Percentiles rank a stretch among this genome's conserved stretches.
Conservation (phyloP, 2,113 vertebrate genomes). For the Hypanus sabinus region DNA sequence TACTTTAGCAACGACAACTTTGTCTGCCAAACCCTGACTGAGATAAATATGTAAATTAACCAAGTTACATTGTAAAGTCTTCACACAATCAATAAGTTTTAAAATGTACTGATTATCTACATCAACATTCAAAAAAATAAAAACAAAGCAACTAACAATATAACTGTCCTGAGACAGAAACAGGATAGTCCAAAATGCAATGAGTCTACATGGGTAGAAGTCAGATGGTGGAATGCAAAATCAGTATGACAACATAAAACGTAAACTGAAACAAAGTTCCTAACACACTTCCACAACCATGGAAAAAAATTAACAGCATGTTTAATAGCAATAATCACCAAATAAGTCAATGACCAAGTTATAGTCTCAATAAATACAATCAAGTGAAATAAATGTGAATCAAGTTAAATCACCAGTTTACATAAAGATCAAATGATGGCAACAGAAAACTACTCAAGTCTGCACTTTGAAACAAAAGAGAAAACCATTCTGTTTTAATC, state of each 20-base stretch:
- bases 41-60: constrained; percentile 40
- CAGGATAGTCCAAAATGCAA: neutral
- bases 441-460: neutral
- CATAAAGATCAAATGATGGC: neutral
- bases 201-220: neutral
- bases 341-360: neutral
- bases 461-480: no score
- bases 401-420: neutral
- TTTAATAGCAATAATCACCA: neutral
- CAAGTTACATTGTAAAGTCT: neutral
- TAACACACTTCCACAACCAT: neutral
- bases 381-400: neutral
- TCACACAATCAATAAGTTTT: neutral
- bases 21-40: constrained; percentile 92
- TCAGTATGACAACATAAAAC: neutral
- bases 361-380: neutral
- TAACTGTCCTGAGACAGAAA: neutral
- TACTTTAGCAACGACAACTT: constrained; percentile 84
- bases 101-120: neutral
- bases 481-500: no score
- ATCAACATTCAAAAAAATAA: neutral
- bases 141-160: neutral
- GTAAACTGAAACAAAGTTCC: neutral
- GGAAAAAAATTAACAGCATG: neutral
- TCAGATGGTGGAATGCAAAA: neutral